Evolutionary conservation across 1,140 invertebrate genomes (phyloP), one percentile per base, ranked within the genome.

Genomic region (Reticulitermes speratus): DNA sequence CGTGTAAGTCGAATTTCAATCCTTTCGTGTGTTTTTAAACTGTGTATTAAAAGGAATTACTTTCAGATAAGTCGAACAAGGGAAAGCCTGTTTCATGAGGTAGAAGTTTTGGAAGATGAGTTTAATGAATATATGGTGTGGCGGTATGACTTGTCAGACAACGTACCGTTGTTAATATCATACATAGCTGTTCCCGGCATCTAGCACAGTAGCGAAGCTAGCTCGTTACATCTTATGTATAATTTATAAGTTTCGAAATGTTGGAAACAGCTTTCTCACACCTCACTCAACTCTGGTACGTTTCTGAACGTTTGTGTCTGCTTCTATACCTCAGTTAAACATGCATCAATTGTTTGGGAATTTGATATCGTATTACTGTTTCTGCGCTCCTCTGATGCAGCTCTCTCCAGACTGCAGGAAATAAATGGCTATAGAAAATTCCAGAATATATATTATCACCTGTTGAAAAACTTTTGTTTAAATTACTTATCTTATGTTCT

Each of bases 161-260:
- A 75, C 65, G 65, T 14, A 6, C n/a, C 65, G 65, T 14, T 8
- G 65, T 14, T 30, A 75, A 30, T 75, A 30, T 75, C 25, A 75
- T 75, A 30, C 65, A 75, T 9, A 75, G n/a, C 59, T 14, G 16
- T 14, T 30, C 65, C n/a, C 65, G 25, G 8, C 25, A 75, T 25
- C 65, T 30, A 75, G n/a, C 3, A 55, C 19, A 55, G 52, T 16
- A 55, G 16, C 19, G 52, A 55, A 55, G 52, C 16, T 75, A 30
- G 65, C 65, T 75, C n/a, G 65, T 75, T 75, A 75, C 65, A 30
- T 75, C 65, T 75, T 75, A 75, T 75, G 65, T 75, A 75, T 75
- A 75, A 75, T 75, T 75, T 30, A 75, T 75, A 75, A 75, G 65
- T 75, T 75, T 30, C 65, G 65, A 30, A 75, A 75, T 75, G 65